Percentiles rank a stretch among this genome's conserved stretches.
Evolutionary conservation across 2,888 invertebrate species (phyloP).

Genomic region (Acronicta alni): DNA sequence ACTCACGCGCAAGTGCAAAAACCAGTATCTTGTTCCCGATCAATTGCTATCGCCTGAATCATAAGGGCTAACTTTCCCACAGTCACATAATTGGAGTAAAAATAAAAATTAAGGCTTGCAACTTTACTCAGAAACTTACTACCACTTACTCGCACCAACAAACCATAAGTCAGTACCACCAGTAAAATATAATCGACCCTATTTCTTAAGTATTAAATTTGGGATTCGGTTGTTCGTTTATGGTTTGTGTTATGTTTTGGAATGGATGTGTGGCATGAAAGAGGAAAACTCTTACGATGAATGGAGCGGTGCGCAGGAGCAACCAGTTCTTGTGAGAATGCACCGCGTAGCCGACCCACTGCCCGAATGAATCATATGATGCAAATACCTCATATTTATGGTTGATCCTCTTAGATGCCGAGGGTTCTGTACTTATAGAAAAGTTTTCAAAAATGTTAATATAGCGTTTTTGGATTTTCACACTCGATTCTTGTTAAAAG

Average conservation of each 20-base stretch:
- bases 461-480: too few species aligned
- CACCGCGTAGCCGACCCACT: constrained; percentile 73
- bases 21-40: constrained; percentile 33
- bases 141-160: constrained; percentile 23
- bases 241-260: constrained; percentile 30
- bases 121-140: constrained; percentile 69
- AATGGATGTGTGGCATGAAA: constrained; percentile 17
- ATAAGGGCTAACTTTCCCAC: constrained; percentile 66
- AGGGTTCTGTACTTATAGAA: constrained; percentile 20
- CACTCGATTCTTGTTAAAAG: too few species aligned
- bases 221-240: background rate
- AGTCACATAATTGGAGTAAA: constrained; percentile 64
- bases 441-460: background rate
- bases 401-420: constrained; percentile 16
- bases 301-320: constrained; percentile 51
- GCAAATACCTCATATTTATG: constrained; percentile 28
- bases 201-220: background rate
- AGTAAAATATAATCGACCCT: constrained; percentile 19
- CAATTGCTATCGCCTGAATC: constrained; percentile 45
- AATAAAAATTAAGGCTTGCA: constrained; percentile 53
- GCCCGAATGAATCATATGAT: constrained; percentile 76
- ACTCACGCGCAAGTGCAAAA: constrained; percentile 29
- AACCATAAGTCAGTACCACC: background rate
- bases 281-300: constrained; percentile 60
- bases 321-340: constrained; percentile 72